Evolutionary conservation across 2,888 invertebrate genomes (phyloP).

Genomic region (Punctoribates punctum): DNA sequence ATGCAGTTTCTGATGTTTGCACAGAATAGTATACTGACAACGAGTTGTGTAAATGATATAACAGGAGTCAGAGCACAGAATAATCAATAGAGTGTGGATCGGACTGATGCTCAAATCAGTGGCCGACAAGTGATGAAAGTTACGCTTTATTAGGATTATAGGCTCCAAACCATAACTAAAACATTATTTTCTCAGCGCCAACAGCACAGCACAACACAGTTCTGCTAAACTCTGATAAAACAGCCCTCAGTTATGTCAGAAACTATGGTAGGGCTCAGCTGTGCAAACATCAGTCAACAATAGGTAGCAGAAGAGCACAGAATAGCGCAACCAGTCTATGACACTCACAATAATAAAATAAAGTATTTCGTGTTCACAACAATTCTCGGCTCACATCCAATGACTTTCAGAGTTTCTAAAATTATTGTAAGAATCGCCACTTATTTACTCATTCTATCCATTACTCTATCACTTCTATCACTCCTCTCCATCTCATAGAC

Average conservation of each 20-base stretch:
- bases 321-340: neutral
- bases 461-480: too few species aligned
- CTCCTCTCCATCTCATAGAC: too few species aligned
- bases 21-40: neutral
- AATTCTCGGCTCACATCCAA: neutral
- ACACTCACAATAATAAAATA: neutral
- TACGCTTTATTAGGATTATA: conserved; percentile 29
- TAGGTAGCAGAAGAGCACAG: conserved; percentile 31
- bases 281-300: conserved; percentile 33
- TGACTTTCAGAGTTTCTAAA: neutral
- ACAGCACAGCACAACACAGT: neutral
- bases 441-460: neutral
- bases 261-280: conserved; percentile 27
- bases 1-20: neutral
- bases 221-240: conserved; percentile 31
- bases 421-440: neutral
- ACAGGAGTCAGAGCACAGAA: conserved; percentile 9
- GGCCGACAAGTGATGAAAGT: conserved; percentile 33
- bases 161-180: conserved; percentile 12
- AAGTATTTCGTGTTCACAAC: conserved; percentile 20
- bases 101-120: conserved; percentile 10
- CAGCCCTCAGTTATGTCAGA: conserved; percentile 34
- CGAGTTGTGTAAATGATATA: conserved; percentile 35
- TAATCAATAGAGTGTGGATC: neutral
- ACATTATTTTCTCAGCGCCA: neutral